phyloP scores from a whole-genome alignment of 2,888 invertebrate genomes.

The Hoplodrina blanda region DNA sequence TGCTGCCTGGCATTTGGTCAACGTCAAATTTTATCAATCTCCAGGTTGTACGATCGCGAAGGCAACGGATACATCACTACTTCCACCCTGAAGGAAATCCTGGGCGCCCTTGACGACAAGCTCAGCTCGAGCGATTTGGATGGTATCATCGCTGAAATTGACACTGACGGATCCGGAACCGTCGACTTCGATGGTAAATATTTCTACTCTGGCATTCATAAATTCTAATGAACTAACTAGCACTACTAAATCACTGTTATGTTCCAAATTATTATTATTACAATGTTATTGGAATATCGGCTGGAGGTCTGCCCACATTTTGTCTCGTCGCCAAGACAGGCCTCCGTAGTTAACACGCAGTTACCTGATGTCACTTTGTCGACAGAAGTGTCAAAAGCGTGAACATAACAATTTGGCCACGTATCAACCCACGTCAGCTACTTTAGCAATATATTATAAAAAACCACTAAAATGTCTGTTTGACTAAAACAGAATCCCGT shows the following conservation, averaged over 20 bases:
- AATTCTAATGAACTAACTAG: constrained; percentile 8
- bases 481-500: constrained; percentile 37
- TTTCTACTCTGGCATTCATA: constrained; percentile 14
- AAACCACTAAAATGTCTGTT: constrained; percentile 47
- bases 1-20: neutral
- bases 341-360: constrained; percentile 58
- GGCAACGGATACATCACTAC: constrained; percentile 98
- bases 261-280: constrained; percentile 42
- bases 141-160: constrained; percentile 99
- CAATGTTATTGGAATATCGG: constrained; percentile 56
- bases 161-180: constrained; percentile 99
- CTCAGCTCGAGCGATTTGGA: constrained; percentile 97
- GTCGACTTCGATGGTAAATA: constrained; percentile 98
- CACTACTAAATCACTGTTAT: constrained; percentile 35
- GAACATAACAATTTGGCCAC: constrained; percentile 65
- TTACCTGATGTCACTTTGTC: constrained; percentile 59
- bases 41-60: constrained; percentile 97
- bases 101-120: constrained; percentile 98
- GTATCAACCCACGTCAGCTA: constrained; percentile 51
- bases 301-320: constrained; percentile 62
- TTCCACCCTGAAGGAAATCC: constrained; percentile 97
- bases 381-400: constrained; percentile 63
- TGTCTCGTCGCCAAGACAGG: constrained; percentile 59
- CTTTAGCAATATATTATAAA: constrained; percentile 54
- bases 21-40: constrained; percentile 41